Evolutionary conservation across 2,888 invertebrate species (phyloP).

Genomic region (Rhimphoctona megacephalus): DNA sequence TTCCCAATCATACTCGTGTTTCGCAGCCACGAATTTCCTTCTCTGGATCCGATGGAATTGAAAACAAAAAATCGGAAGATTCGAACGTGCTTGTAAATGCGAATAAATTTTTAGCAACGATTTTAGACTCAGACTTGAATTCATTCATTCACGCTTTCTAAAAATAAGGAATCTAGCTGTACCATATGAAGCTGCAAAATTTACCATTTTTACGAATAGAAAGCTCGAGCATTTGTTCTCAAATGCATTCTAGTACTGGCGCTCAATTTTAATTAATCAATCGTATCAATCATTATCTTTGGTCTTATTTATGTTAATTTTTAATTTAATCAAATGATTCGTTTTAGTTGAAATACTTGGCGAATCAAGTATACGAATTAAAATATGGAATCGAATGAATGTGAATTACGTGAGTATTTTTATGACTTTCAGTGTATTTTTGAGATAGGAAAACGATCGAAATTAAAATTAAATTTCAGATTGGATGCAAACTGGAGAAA

Average conservation of each 20-base stretch:
- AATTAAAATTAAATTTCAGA: background rate
- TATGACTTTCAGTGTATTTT: background rate
- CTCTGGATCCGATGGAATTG: slow-evolving; percentile 6
- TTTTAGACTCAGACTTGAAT: background rate
- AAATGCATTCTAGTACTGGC: background rate
- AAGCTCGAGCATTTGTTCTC: background rate
- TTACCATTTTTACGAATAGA: background rate
- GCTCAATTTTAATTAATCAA: background rate
- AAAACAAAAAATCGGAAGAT: background rate
- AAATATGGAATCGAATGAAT: background rate
- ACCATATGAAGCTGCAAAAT: background rate
- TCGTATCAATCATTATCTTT: background rate
- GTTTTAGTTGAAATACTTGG: background rate
- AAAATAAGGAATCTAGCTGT: slow-evolving; percentile 12
- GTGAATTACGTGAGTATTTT: background rate
- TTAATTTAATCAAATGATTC: background rate
- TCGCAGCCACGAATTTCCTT: background rate
- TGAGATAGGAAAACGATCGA: background rate
- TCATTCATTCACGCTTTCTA: slow-evolving; percentile 42
- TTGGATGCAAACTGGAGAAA: background rate
- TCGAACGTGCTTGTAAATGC: slow-evolving; percentile 1
- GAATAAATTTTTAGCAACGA: background rate
- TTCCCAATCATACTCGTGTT: background rate
- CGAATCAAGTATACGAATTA: background rate
- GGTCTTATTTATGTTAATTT: background rate